Evolutionary conservation across 2,797 vertebrate species (phyloP), one percentile per base, ranked within the genome.

Genomic region (Tenualosa thibaudeaui): DNA sequence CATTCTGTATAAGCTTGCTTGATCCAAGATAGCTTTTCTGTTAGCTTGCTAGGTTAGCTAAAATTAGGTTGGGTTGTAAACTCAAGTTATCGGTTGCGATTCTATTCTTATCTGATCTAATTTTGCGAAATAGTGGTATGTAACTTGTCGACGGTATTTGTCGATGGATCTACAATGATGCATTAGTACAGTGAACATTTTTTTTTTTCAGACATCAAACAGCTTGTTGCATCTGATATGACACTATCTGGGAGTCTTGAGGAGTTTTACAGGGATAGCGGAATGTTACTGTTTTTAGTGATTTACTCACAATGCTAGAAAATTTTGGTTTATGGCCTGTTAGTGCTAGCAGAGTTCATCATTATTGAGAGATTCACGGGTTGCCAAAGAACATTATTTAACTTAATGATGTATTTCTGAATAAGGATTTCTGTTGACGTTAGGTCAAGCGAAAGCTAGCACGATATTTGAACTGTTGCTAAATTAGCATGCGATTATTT

Each of bases 1-100:
- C 68, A 75, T 75, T 75, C 68, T 37, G 68, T 75, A 17, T 1
- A 71, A 75, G 65, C 37, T 43, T 75, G 68, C 37, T 19, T 75
- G 68, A 43, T 37, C 31, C 37, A 6, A 43, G 83, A 71, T 81
- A 15, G 31, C 10, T 7, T 1, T 81, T 84, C 68, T 75, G 15
- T 75, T 31, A 68, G 26, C 26, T 75, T 43, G 68, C 68, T 43
- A 75, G 0, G 68, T 75, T 75, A 75, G 31, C 68, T 75, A 6
- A 75, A 75, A 75, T 43, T 6, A 75, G 17, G 17, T 43, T 31
- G 15, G 37, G 17, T 43, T 75, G 13, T 12, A 75, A 43, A 75
- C 68, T 43, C 22, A 31, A n/a, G 5, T 40, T 75, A 75, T 40
- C 15, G 5, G 12, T 43, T 43, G 13, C 43, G 37, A 40, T 75